Conservation (phyloP, 1,140 invertebrate genomes). For the Zophobas atratus region DNA sequence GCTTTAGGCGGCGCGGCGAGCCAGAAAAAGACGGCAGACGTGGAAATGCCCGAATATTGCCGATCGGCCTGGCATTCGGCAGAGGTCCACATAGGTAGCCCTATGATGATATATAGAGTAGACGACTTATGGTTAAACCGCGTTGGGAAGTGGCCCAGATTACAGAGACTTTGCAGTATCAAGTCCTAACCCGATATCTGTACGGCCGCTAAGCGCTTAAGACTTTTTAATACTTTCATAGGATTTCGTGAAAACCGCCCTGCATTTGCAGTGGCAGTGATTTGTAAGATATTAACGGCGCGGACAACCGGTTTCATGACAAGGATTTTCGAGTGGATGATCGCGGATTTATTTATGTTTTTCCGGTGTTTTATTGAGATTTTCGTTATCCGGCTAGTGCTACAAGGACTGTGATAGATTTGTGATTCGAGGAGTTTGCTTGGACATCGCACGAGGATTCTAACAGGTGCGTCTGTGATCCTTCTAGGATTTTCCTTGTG, state of each 20-base stretch:
- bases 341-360: conserved; percentile 54
- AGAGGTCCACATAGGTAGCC: conserved; percentile 58
- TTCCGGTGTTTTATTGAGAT: conserved; percentile 46
- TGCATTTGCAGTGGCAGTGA: conserved; percentile 62
- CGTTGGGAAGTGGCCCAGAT: conserved; percentile 79
- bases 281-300: conserved; percentile 65
- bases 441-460: conserved; percentile 28
- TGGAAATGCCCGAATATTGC: conserved; percentile 52
- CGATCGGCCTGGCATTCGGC: conserved; percentile 56
- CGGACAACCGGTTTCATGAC: conserved; percentile 55
- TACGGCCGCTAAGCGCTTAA: conserved; percentile 68
- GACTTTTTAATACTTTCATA: conserved; percentile 69
- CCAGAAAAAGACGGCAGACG: conserved; percentile 39
- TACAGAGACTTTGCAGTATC: conserved; percentile 71
- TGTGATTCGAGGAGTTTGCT: conserved; percentile 30
- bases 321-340: conserved; percentile 51
- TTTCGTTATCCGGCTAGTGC: conserved; percentile 34
- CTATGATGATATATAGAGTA: conserved; percentile 77
- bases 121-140: conserved; percentile 79
- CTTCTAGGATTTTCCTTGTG: neutral
- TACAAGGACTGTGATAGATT: conserved; percentile 49
- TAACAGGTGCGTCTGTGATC: conserved; percentile 35
- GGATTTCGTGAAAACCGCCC: conserved; percentile 65
- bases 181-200: conserved; percentile 66
- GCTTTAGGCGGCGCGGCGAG: conserved; percentile 3